phyloP scores from a whole-genome alignment of 2,797 vertebrate genomes.

The Hydrolagus colliei region DNA sequence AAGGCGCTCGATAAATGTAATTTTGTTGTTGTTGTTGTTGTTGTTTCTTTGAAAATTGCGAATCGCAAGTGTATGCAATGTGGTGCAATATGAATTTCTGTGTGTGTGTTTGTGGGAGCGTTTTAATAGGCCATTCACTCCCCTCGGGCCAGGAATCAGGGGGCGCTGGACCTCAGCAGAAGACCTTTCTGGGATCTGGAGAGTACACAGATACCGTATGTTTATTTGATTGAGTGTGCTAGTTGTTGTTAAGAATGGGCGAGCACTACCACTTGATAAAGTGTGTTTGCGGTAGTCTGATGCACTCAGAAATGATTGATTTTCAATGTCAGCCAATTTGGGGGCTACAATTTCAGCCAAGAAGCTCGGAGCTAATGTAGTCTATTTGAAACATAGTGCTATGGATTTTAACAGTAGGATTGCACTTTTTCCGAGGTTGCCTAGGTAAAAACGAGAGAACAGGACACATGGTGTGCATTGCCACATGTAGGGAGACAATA shows the following conservation, averaged over 20 bases:
- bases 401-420: not conserved
- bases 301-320: conserved; percentile 13
- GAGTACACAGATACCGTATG: not conserved
- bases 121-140: not conserved
- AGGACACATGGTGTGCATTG: not conserved
- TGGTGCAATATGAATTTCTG: not conserved
- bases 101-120: not conserved
- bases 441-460: not conserved
- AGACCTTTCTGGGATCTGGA: not conserved
- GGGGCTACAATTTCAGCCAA: not conserved
- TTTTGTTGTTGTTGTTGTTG: too few species aligned
- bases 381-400: not conserved
- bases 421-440: not conserved
- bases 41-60: too few species aligned
- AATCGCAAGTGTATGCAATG: too few species aligned
- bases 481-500: not conserved
- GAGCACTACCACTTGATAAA: conserved; percentile 9
- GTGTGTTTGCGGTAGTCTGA: not conserved
- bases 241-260: not conserved
- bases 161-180: not conserved
- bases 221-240: conserved; percentile 11
- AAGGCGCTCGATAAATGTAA: too few species aligned
- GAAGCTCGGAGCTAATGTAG: not conserved
- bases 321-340: not conserved
- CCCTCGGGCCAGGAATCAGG: not conserved